These are phyloP conservation scores for Lysandra bellargus DNA, from an alignment of 2,888 invertebrate genomes.

Conservation along the genomic window DNA sequence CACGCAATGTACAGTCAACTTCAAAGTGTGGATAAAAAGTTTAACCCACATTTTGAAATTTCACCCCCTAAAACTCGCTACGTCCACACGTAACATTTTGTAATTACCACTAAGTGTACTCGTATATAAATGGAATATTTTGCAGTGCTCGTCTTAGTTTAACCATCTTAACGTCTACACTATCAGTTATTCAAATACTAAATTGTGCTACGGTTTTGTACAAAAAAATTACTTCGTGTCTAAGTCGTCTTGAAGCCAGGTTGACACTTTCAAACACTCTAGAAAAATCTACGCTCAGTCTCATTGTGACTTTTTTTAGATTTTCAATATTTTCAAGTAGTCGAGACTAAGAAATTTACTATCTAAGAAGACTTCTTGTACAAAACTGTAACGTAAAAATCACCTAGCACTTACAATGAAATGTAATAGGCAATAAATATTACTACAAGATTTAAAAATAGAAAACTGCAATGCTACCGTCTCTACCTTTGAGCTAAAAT, in stretches of 20 bases:
- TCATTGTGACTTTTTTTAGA: conserved; percentile 10
- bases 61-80: background rate
- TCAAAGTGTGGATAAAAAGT: background rate
- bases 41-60: conserved; percentile 19
- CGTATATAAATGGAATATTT: conserved; percentile 49
- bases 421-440: conserved; percentile 57
- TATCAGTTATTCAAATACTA: conserved; percentile 56
- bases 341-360: conserved; percentile 38
- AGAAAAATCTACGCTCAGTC: conserved; percentile 25
- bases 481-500: conserved; percentile 41
- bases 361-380: conserved; percentile 37
- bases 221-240: conserved; percentile 35
- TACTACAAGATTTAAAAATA: conserved; percentile 59
- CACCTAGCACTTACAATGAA: conserved; percentile 59
- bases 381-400: conserved; percentile 48
- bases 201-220: conserved; percentile 44
- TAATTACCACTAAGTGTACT: conserved; percentile 46
- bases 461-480: conserved; percentile 53
- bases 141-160: conserved; percentile 49
- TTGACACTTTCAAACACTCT: background rate
- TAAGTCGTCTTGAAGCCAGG: background rate
- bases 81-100: conserved; percentile 33
- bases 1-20: background rate
- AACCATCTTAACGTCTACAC: conserved; percentile 55
- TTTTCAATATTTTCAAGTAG: conserved; percentile 6